phyloP scores from a whole-genome alignment of 1,140 invertebrate genomes.

The Saccostrea cuccullata region DNA sequence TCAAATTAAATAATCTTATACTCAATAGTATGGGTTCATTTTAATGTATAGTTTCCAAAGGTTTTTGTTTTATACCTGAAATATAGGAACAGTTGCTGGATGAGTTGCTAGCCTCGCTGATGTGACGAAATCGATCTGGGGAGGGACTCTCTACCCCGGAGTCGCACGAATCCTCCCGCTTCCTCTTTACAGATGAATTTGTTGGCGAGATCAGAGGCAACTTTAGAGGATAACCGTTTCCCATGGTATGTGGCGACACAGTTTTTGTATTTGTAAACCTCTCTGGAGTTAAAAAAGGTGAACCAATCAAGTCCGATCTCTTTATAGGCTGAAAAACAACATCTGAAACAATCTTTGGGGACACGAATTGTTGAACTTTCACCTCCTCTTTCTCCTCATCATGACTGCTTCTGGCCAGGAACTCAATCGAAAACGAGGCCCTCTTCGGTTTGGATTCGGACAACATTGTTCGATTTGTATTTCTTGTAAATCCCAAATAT shows the following conservation, averaged over 20 bases:
- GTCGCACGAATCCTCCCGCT: conserved; percentile 30
- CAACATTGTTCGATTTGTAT: conserved; percentile 13
- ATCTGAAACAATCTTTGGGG: neutral
- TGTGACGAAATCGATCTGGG: neutral
- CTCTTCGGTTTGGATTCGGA: conserved; percentile 40
- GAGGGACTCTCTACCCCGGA: conserved; percentile 28
- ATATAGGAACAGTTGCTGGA: neutral
- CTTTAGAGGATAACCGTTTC: neutral
- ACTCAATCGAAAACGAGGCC: conserved; percentile 52
- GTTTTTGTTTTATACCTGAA: neutral
- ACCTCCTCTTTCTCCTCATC: neutral
- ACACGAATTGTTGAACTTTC: neutral
- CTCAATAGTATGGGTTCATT: neutral
- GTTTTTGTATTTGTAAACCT: neutral
- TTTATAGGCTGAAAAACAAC: neutral
- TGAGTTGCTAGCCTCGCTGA: conserved; percentile 29
- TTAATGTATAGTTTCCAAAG: neutral
- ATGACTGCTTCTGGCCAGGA: conserved; percentile 49
- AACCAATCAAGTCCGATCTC: neutral
- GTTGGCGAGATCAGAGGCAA: neutral
- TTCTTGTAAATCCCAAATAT: neutral
- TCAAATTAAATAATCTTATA: no score
- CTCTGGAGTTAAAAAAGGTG: neutral
- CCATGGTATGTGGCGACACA: neutral
- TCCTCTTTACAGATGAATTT: conserved; percentile 12